Evolutionary conservation across 2,113 vertebrate genomes (phyloP), one percentile per base, ranked within the genome.

Genomic region (Phylloscopus trochiloides): DNA sequence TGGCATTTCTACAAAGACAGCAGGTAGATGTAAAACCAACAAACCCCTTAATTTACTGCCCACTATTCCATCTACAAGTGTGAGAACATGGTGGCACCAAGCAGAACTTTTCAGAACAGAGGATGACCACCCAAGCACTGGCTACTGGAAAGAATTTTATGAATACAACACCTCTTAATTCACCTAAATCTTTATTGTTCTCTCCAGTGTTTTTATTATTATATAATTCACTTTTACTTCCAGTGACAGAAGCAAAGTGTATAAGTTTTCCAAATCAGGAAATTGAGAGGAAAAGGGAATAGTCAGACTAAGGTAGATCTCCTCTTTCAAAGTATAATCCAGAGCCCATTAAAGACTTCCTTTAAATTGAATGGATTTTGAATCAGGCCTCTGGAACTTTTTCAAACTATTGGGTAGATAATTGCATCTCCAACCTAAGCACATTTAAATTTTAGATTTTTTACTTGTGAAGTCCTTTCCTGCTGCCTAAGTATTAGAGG

Each of bases 111-210:
- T 19, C 73, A 78, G 40, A 62, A 8, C 5, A 71, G 24, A 43
- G 10, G 17, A 55, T 0, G 2, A 59, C 31, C 68, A 93, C 80
- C 28, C 59, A 91, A 18, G 26, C 0, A 0, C 15, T 40, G 28
- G 57, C 70, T 88, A 68, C 45, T 45, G 81, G 47, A 86, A 92
- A 61, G 32, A 87, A 72, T n/a, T 89, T 86, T 22, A 65, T 36
- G 31, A 63, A 85, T 40, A 55, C 14, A 84, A 12, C 21, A 78
- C 19, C 13, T 87, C 45, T 75, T 93, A 78, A 91, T 85, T 92
- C 36, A 65, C 21, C 17, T 84, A 77, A 81, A 86, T 25, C 17
- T 74, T 92, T 71, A 63, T 17, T 26, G 25, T 42, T 17, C 38
- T 77, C 29, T 71, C 32, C 58, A 66, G 18, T 47, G 26, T 5